A percentile compares a stretch with the other conserved stretches of the same genome.
These are phyloP conservation scores for Athetis lepigone DNA, from an alignment of 2,888 invertebrate genomes.

Conservation along the genomic window DNA sequence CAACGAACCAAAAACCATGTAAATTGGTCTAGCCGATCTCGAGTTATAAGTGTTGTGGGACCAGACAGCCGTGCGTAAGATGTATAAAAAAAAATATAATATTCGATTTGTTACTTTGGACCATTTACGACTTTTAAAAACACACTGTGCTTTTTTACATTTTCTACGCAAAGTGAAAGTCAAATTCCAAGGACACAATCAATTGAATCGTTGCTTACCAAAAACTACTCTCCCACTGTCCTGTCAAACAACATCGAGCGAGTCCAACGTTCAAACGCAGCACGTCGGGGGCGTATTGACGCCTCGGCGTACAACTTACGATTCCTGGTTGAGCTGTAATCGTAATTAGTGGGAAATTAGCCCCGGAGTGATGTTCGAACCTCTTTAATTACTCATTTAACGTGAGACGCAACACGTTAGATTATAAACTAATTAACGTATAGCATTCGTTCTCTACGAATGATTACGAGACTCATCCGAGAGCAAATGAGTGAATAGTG, in stretches of 20 bases:
- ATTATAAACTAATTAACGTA: slow-evolving; percentile 65
- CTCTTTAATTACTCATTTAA: slow-evolving; percentile 74
- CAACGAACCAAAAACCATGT: no score
- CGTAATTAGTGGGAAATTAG: slow-evolving; percentile 83
- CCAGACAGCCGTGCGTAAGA: no score
- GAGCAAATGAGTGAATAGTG: slow-evolving; percentile 5
- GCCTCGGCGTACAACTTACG: slow-evolving; percentile 75
- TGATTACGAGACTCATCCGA: slow-evolving; percentile 30
- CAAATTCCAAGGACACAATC: no score
- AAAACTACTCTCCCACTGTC: slow-evolving; percentile 7
- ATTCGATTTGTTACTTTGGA: no score
- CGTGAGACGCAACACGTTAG: slow-evolving; percentile 70
- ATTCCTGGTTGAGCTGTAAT: slow-evolving; percentile 78
- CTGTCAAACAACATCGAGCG: slow-evolving; percentile 1
- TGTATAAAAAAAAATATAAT: no score
- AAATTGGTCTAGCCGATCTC: no score
- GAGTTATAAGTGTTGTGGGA: no score
- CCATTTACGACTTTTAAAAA: no score
- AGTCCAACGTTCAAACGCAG: slow-evolving; percentile 65
- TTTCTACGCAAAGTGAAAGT: no score
- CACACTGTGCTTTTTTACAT: no score
- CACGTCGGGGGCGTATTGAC: slow-evolving; percentile 79
- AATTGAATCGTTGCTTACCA: no score
- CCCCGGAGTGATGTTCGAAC: slow-evolving; percentile 75
- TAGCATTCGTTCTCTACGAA: slow-evolving; percentile 31